Conservation (phyloP, 2,797 vertebrate genomes). For the Pseudochirops corinnae region DNA sequence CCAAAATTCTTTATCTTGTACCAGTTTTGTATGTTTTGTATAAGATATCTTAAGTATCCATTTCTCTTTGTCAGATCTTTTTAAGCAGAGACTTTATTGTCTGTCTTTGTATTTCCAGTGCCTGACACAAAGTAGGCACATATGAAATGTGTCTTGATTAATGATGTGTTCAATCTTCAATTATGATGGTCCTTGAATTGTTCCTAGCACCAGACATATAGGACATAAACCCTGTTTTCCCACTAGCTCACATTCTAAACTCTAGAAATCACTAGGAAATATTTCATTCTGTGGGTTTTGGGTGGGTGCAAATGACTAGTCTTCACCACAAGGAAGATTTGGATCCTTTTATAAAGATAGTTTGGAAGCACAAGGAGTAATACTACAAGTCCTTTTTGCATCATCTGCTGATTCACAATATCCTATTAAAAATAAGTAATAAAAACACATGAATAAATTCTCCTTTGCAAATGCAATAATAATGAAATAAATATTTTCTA, state of each 20-base stretch:
- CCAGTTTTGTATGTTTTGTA: neutral
- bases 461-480: constrained; percentile 25
- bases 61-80: neutral
- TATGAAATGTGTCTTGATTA: neutral
- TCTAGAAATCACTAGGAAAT: neutral
- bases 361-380: neutral
- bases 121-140: neutral
- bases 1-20: neutral
- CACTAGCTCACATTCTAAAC: neutral
- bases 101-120: neutral
- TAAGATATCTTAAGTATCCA: neutral
- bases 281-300: constrained; percentile 20
- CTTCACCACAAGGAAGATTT: neutral
- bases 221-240: neutral
- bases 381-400: neutral
- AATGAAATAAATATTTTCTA: neutral
- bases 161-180: neutral
- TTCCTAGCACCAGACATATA: neutral
- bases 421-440: neutral
- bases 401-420: neutral
- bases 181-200: neutral
- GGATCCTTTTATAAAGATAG: neutral
- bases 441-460: no score
- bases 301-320: neutral
- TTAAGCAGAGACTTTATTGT: neutral